Base-by-base conservation (phyloP, 2,888 invertebrate species). In the Nasonia oneida region DNA sequence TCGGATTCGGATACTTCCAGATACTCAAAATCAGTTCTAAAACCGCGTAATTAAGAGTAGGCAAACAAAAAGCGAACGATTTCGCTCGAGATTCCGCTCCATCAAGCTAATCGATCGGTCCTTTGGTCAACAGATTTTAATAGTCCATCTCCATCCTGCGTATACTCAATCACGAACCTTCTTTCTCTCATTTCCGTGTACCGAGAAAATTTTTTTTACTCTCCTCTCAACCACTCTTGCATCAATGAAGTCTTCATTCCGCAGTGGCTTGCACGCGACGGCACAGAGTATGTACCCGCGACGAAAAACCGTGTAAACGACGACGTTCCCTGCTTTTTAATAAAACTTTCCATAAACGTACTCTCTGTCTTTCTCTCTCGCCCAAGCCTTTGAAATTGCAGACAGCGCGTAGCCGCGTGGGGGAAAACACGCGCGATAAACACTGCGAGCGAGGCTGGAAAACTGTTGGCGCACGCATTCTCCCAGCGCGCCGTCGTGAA, bases 341-440 rank as follows among this genome's bases (percentile, higher is more conserved):
- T 84, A 84, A 84, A 84, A 84, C 61, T 79, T 74, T 78, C 37
- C 33, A 47, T 71, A 77, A 74, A 83, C 61, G n/a, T 73, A 47
- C 8, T 67, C 29, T 29, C 73, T n/a, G 1, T 29, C 29, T 29
- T 29, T 29, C 29, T 29, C 10, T 8, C 57, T n/a, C 71, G 10
- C 53, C 70, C 47, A n/a, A 57, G 6, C 57, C 14, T 77, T 77
- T 57, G 18, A 39, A 61, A 39, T 47, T 75, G 57, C 76, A 18
- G 50, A 61, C 57, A 61, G 8, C 18, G 6, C 2, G n/a, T 6
- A n/a, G 3, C 8, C 4, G n/a, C 3, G 57, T 18, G 23, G 18
- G 14, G 39, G n/a, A 39, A 81, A 81, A 50, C n/a, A 8, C 57
- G 57, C n/a, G n/a, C 57, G 57, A 61, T 61, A 61, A 61, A n/a